A percentile compares a stretch with the other conserved stretches of the same genome.
Evolutionary conservation across 2,113 vertebrate genomes (phyloP).

Genomic region (Gymnarchus niloticus): DNA sequence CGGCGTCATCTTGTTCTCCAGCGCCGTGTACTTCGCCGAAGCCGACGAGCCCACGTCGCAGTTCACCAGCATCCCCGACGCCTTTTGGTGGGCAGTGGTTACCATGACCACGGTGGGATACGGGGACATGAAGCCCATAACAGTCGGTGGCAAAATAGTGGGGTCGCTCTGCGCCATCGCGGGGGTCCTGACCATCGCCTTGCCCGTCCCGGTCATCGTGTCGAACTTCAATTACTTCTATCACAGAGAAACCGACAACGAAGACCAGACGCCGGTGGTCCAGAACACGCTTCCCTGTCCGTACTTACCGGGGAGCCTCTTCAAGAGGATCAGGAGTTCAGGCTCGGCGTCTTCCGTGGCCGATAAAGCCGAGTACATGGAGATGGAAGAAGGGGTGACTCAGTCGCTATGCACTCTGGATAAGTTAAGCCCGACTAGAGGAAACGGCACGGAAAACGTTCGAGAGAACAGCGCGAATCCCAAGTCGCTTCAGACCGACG

Average conservation of each 20-base stretch:
- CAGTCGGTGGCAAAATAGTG: conserved; percentile 16
- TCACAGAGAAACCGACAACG: conserved; percentile 77
- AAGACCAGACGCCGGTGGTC: conserved; percentile 69
- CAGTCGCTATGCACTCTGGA: conserved; percentile 72
- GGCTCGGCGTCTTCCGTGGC: conserved; percentile 67
- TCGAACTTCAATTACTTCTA: conserved; percentile 86
- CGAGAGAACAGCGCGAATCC: conserved; percentile 72
- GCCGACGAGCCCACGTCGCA: conserved; percentile 16
- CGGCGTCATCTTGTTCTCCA: conserved; percentile 18
- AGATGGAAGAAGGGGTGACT: conserved; percentile 78
- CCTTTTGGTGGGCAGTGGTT: conserved; percentile 20
- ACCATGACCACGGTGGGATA: conserved; percentile 21
- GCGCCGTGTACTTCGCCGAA: conserved; percentile 16
- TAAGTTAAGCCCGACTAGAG: conserved; percentile 64
- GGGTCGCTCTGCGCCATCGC: conserved; percentile 15
- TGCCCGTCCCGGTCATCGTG: conserved; percentile 71
- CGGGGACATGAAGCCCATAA: conserved; percentile 21
- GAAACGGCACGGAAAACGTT: conserved; percentile 68
- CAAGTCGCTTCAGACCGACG: conserved; percentile 76
- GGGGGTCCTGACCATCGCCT: conserved; percentile 8
- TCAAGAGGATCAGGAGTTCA: conserved; percentile 68
- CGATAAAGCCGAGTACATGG: conserved; percentile 75
- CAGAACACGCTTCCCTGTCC: conserved; percentile 67
- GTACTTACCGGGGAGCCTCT: conserved; percentile 67
- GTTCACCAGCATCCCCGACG: conserved; percentile 22